Percentiles rank a stretch among this genome's conserved stretches.
Evolutionary conservation across 1,140 invertebrate species (phyloP).

Genomic region (Leptopilina boulardi): DNA sequence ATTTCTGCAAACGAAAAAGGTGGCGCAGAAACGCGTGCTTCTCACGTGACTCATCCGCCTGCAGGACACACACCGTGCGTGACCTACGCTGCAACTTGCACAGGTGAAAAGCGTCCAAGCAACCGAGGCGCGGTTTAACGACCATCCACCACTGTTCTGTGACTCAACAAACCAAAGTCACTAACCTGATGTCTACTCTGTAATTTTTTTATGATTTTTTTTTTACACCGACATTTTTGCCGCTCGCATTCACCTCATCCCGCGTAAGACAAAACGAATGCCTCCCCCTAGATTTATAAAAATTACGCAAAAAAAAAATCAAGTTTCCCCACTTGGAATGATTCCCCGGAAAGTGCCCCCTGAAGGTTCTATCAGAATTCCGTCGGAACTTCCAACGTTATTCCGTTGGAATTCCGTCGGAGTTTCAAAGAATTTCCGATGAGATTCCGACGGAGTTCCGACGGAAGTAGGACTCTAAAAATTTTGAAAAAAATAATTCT

Average conservation of each 20-base stretch:
- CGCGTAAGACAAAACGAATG: slow-evolving; percentile 40
- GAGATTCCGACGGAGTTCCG: no score
- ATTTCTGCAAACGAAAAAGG: slow-evolving; percentile 37
- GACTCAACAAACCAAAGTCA: slow-evolving; percentile 68
- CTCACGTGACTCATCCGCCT: slow-evolving; percentile 17
- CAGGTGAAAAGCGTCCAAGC: slow-evolving; percentile 53
- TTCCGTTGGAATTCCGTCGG: no score
- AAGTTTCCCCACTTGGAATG: slow-evolving; percentile 14
- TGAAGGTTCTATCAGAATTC: no score
- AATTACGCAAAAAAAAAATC: slow-evolving; percentile 26
- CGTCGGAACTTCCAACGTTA: no score
- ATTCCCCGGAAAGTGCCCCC: no score
- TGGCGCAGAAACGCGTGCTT: neutral
- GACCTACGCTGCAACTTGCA: slow-evolving; percentile 46
- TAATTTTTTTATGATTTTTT: slow-evolving; percentile 42
- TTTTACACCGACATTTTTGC: slow-evolving; percentile 42
- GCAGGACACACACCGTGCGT: slow-evolving; percentile 60
- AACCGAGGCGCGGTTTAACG: slow-evolving; percentile 51
- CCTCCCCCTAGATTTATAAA: slow-evolving; percentile 46
- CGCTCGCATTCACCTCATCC: slow-evolving; percentile 43
- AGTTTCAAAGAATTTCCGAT: no score
- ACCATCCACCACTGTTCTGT: slow-evolving; percentile 47
- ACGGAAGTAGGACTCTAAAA: no score
- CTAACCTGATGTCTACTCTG: slow-evolving; percentile 61
- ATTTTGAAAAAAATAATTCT: no score